Evolutionary conservation across 2,888 invertebrate genomes (phyloP).

Genomic region (Drosophila austrosaltans): DNA sequence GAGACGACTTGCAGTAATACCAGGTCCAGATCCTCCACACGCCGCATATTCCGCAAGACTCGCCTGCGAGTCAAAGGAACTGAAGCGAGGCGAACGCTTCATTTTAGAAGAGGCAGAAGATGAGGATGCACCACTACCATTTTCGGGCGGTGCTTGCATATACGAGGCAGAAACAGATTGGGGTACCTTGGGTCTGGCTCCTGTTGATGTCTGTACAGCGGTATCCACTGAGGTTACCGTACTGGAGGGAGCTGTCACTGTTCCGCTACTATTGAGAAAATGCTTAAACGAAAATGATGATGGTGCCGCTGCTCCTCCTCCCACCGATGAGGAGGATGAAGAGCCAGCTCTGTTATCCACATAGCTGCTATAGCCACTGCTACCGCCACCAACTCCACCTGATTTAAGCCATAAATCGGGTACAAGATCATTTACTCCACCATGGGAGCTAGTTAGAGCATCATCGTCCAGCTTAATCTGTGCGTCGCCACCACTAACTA

Average conservation of each 20-base stretch:
- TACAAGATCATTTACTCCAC: slow-evolving; percentile 72
- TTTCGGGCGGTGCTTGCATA: slow-evolving; percentile 62
- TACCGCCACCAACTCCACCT: slow-evolving; percentile 23
- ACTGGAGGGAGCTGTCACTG: slow-evolving; percentile 74
- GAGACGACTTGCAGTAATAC: slow-evolving; percentile 13
- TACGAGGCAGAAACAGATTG: slow-evolving; percentile 80
- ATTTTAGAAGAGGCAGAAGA: slow-evolving; percentile 77
- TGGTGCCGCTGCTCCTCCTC: slow-evolving; percentile 43
- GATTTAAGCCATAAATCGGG: slow-evolving; percentile 73
- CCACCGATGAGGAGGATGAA: slow-evolving; percentile 69
- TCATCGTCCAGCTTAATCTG: neutral
- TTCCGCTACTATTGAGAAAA: slow-evolving; percentile 88
- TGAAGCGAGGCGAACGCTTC: slow-evolving; percentile 83
- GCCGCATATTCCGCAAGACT: slow-evolving; percentile 82
- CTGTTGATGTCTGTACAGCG: slow-evolving; percentile 84
- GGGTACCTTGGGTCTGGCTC: slow-evolving; percentile 90
- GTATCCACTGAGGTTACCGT: slow-evolving; percentile 63
- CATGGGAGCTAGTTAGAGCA: neutral
- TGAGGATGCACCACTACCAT: slow-evolving; percentile 46
- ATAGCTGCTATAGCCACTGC: slow-evolving; percentile 37
- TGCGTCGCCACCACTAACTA: slow-evolving; percentile 1
- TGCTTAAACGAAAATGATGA: slow-evolving; percentile 91
- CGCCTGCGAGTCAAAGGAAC: slow-evolving; percentile 84
- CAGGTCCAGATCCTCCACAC: slow-evolving; percentile 40
- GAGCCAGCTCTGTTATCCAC: slow-evolving; percentile 73